Evolutionary conservation across 2,113 vertebrate genomes (phyloP).

Genomic region (Jacana jacana): DNA sequence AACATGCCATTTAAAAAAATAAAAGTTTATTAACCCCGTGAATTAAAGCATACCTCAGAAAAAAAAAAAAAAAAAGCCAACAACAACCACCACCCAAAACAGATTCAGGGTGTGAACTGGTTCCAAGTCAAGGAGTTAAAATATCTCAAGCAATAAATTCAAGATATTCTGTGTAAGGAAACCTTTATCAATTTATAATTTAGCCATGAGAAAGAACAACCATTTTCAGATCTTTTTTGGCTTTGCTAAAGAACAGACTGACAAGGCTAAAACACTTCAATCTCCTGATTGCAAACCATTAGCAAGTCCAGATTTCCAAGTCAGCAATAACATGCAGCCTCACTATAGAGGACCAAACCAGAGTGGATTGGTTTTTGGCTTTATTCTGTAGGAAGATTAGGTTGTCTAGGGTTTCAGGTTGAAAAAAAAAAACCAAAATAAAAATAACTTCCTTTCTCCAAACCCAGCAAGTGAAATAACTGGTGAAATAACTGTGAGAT

Average conservation of each 20-base stretch:
- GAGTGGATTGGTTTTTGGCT: not conserved
- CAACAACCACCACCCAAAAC: not conserved
- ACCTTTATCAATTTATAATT: not conserved
- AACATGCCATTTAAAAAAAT: not conserved
- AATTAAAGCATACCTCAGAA: not conserved
- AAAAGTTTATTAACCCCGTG: not conserved
- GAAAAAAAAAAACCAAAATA: not conserved
- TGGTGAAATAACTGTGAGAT: not conserved
- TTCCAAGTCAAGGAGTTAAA: not conserved
- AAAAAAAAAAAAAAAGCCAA: not conserved
- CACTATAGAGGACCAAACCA: not conserved
- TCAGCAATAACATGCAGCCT: not conserved
- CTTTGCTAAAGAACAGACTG: not conserved
- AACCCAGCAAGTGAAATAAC: not conserved
- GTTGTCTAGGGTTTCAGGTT: not conserved
- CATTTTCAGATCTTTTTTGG: not conserved
- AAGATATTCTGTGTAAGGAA: not conserved
- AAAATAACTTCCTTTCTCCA: not conserved
- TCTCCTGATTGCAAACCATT: not conserved
- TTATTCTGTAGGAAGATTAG: not conserved
- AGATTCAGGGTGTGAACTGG: not conserved
- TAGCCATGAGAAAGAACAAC: not conserved
- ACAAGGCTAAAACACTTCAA: not conserved
- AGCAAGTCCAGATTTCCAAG: not conserved
- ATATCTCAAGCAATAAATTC: not conserved